Percentiles rank a stretch among this genome's conserved stretches.
Conservation (phyloP, 1,140 invertebrate genomes). For the Zophobas atratus region DNA sequence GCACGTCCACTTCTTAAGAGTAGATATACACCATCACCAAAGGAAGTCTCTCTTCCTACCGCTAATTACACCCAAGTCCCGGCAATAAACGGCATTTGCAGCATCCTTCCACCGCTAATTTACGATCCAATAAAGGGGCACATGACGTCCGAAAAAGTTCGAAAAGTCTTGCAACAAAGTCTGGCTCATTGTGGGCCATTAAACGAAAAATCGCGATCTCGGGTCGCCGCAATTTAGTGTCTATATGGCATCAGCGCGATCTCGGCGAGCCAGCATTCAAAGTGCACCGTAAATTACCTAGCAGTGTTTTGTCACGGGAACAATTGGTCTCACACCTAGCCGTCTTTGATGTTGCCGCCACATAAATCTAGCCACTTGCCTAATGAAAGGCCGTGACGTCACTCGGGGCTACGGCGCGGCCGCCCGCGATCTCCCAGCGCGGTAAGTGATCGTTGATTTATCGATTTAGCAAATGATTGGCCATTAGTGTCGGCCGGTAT, state of each 20-base stretch:
- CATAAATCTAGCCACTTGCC: conserved; percentile 69
- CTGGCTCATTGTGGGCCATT: background rate
- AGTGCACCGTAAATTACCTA: conserved; percentile 67
- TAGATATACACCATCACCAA: too few relatives aligned
- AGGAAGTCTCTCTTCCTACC: too few relatives aligned
- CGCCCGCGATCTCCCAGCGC: conserved; percentile 42
- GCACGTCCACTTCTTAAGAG: too few relatives aligned
- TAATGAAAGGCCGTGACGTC: conserved; percentile 67
- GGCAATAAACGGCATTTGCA: too few relatives aligned
- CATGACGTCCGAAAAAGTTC: too few relatives aligned
- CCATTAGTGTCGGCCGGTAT: conserved; percentile 54
- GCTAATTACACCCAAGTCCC: too few relatives aligned
- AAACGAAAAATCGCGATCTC: too few relatives aligned
- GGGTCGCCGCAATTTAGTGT: conserved; percentile 1
- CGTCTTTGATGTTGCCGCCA: conserved; percentile 66
- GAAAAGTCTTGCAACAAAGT: background rate
- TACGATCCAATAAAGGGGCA: too few relatives aligned
- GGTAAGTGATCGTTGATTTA: conserved; percentile 62
- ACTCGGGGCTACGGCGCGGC: conserved; percentile 44
- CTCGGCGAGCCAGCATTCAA: conserved; percentile 52
- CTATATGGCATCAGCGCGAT: background rate
- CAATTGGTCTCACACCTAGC: conserved; percentile 69
- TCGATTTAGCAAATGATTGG: conserved; percentile 58
- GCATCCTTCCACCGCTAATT: too few relatives aligned
- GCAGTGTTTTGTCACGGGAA: conserved; percentile 69